These are phyloP conservation scores for Notarius lentiginosus DNA, from an alignment of 2,113 vertebrate species.

Conservation along the genomic window DNA sequence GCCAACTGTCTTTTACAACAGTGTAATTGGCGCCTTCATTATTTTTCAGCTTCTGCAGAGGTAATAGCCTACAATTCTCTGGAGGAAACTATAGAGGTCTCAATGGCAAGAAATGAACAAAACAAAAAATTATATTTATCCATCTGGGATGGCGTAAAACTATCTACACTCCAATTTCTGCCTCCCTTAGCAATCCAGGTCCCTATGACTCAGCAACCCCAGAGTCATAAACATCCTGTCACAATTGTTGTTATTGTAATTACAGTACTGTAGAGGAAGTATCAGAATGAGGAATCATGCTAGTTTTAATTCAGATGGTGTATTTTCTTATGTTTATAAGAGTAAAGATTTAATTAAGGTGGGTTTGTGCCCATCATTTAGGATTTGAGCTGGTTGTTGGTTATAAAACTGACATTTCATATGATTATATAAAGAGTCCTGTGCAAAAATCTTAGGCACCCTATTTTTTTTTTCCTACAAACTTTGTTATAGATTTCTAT, in stretches of 20 bases:
- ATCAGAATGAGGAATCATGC: neutral
- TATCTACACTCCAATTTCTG: neutral
- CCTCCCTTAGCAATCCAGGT: neutral
- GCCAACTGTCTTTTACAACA: neutral
- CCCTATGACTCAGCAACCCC: constrained; percentile 1
- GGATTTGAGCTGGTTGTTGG: neutral
- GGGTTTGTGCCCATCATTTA: neutral
- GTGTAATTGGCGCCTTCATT: neutral
- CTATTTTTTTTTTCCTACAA: too few relatives aligned
- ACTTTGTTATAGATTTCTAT: too few relatives aligned
- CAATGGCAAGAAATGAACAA: neutral
- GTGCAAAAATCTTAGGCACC: too few relatives aligned
- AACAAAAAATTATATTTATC: neutral
- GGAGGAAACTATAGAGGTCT: neutral
- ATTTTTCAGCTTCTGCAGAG: neutral
- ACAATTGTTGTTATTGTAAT: neutral
- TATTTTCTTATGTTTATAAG: neutral
- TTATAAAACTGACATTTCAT: neutral
- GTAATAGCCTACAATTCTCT: neutral
- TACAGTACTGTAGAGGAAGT: neutral
- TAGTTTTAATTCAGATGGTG: neutral
- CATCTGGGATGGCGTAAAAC: neutral
- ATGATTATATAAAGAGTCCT: neutral
- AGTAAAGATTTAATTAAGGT: constrained; percentile 1
- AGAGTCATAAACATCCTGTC: neutral